Evolutionary conservation across 2,888 invertebrate species (phyloP).

Genomic region (Neoaliturus tenellus): DNA sequence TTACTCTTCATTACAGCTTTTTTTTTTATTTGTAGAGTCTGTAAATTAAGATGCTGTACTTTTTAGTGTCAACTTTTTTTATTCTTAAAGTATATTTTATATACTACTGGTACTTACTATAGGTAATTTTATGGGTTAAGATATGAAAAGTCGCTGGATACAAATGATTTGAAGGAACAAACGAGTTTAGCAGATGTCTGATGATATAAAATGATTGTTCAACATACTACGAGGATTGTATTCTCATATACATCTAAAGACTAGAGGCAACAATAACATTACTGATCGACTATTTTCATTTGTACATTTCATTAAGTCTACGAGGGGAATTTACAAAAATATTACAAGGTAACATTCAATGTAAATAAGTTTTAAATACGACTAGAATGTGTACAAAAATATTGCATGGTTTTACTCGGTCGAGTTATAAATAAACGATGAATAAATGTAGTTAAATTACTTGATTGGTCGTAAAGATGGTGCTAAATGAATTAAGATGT

Average conservation of each 20-base stretch:
- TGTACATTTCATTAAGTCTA: slow-evolving; percentile 25
- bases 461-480: background rate
- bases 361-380: slow-evolving; percentile 45
- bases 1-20: too few relatives aligned
- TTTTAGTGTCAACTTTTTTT: background rate
- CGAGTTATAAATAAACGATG: background rate
- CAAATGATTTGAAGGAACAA: background rate
- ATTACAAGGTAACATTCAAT: slow-evolving; percentile 45
- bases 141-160: background rate
- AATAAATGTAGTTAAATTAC: slow-evolving; percentile 13
- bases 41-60: background rate
- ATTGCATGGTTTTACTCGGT: slow-evolving; percentile 36
- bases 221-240: slow-evolving; percentile 3
- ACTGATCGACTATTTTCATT: background rate
- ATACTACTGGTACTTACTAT: background rate
- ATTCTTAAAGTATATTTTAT: background rate
- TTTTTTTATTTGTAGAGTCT: background rate
- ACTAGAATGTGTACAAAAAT: slow-evolving; percentile 51
- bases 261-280: background rate
- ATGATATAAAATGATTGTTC: slow-evolving; percentile 24
- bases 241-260: slow-evolving; percentile 8
- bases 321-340: slow-evolving; percentile 8
- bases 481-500: background rate
- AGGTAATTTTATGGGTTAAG: background rate
- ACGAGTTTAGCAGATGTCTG: background rate